Evolutionary conservation across 2,888 invertebrate genomes (phyloP), one percentile per base, ranked within the genome.

Genomic region (Seira musarum): DNA sequence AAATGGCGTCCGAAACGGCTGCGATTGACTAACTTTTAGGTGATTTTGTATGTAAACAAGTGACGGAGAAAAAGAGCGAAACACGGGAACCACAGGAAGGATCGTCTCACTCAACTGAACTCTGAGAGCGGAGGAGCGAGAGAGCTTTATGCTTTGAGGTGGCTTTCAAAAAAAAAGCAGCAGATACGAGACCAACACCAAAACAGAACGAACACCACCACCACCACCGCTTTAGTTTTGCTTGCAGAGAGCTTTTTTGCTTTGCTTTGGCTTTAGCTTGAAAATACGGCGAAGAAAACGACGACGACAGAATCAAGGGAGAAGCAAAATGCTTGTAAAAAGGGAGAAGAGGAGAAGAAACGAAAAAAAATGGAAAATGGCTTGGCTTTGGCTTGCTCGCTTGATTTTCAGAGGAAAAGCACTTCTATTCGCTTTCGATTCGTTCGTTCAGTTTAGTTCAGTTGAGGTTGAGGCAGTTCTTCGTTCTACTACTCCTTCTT

Each of bases 101-200:
- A 13, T 64, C 64, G 8, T 21, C 64, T 64, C 24, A 17, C 64
- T 64, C 64, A 22, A 64, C 64, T 65, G 40, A 40, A 40, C 25
- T 53, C 15, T 69, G 69, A 22, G 15, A 17, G 57, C 21, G 1
- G 8, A 19, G 35, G 17, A 67, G 46, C 46, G n/a, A 57, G 69
- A 69, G 30, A 57, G n/a, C n/a, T n/a, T n/a, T n/a, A n/a, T n/a
- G 53, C 69, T 53, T 69, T 69, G 53, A 66, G 24, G 35, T 17
- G 24, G 17, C 24, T 66, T 17, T 30, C 15, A 66, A 30, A 13
- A 66, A 17, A n/a, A 65, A 24, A 65, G 19, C 17, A 25, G 66
- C 24, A 65, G 65, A 21, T n/a, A n/a, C n/a, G n/a, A n/a, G n/a
- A n/a, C n/a, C n/a, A n/a, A n/a, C n/a, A n/a, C n/a, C n/a, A n/a